Conservation (phyloP, 2,888 invertebrate species). For the Eumacrocentrus americanus region DNA sequence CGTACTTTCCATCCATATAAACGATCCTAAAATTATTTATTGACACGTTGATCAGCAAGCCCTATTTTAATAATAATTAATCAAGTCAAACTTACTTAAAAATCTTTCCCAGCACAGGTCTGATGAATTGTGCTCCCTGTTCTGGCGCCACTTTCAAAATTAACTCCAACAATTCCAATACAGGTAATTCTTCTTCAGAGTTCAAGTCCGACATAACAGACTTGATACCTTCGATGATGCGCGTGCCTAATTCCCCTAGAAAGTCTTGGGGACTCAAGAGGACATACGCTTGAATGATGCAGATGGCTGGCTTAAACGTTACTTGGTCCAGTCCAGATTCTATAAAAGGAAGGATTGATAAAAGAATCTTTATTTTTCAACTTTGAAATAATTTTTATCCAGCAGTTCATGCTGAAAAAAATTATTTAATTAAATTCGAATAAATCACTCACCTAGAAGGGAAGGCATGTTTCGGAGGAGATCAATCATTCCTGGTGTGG, state of each 20-base stretch:
- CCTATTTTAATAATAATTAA: slow-evolving; percentile 4
- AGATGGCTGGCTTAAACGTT: slow-evolving; percentile 56
- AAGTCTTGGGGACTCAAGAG: slow-evolving; percentile 80
- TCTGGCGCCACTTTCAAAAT: slow-evolving; percentile 76
- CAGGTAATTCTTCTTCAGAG: slow-evolving; percentile 74
- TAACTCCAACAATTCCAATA: slow-evolving; percentile 77
- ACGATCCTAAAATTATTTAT: slow-evolving; percentile 67
- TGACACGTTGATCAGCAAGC: slow-evolving; percentile 7
- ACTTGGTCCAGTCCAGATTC: slow-evolving; percentile 25
- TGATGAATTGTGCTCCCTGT: slow-evolving; percentile 75
- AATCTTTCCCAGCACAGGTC: slow-evolving; percentile 68
- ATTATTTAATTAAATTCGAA: background rate
- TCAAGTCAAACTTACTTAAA: slow-evolving; percentile 63
- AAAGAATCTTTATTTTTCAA: background rate
- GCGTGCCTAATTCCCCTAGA: slow-evolving; percentile 73
- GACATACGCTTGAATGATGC: slow-evolving; percentile 83
- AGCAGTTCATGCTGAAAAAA: background rate
- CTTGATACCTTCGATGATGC: slow-evolving; percentile 73
- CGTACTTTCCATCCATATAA: slow-evolving; percentile 50
- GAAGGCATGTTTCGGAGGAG: slow-evolving; percentile 77
- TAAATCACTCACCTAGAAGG: slow-evolving; percentile 67
- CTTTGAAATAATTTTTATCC: background rate
- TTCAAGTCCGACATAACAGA: slow-evolving; percentile 80
- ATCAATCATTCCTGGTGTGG: slow-evolving; percentile 70
- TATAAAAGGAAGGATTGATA: background rate